These are phyloP conservation scores for Rhyzopertha dominica DNA, from an alignment of 1,140 invertebrate genomes.

Conservation along the genomic window DNA sequence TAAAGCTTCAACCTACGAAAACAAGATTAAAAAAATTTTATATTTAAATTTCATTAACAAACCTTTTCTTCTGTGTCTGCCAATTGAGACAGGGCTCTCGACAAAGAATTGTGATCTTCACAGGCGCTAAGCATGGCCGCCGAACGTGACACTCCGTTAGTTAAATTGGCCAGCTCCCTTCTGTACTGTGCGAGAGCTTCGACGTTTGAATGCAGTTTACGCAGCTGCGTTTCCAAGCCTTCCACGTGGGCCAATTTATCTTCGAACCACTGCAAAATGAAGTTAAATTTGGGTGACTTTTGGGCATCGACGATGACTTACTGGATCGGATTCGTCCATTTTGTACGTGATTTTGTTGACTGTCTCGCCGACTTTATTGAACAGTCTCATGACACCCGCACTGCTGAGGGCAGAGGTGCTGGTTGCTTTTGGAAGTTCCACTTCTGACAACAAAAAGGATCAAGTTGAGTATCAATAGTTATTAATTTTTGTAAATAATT, in stretches of 20 bases:
- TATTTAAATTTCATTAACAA: constrained; percentile 6
- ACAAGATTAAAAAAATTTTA: constrained; percentile 16
- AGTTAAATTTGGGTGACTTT: constrained; percentile 2
- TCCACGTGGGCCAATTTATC: constrained; percentile 92
- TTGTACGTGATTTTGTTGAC: constrained; percentile 98
- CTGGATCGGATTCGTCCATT: constrained; percentile 98
- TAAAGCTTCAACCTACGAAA: constrained; percentile 70
- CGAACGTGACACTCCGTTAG: constrained; percentile 79
- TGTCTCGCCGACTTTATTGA: constrained; percentile 95
- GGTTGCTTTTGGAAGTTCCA: constrained; percentile 91
- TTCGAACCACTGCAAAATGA: constrained; percentile 87
- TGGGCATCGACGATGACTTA: constrained; percentile 49
- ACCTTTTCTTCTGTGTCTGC: constrained; percentile 88
- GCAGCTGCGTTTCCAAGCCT: constrained; percentile 81
- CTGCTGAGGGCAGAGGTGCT: constrained; percentile 95
- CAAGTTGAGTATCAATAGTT: no score
- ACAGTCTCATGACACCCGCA: constrained; percentile 89
- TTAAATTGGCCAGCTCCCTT: constrained; percentile 76
- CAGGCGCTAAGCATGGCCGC: constrained; percentile 88
- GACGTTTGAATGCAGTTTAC: constrained; percentile 82
- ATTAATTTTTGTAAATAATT: no score
- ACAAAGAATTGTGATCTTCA: constrained; percentile 92
- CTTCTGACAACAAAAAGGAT: constrained; percentile 62
- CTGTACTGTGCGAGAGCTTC: constrained; percentile 84
- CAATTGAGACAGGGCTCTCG: constrained; percentile 85